Evolutionary conservation across 2,888 invertebrate genomes (phyloP).

Genomic region (Oligia latruncula): DNA sequence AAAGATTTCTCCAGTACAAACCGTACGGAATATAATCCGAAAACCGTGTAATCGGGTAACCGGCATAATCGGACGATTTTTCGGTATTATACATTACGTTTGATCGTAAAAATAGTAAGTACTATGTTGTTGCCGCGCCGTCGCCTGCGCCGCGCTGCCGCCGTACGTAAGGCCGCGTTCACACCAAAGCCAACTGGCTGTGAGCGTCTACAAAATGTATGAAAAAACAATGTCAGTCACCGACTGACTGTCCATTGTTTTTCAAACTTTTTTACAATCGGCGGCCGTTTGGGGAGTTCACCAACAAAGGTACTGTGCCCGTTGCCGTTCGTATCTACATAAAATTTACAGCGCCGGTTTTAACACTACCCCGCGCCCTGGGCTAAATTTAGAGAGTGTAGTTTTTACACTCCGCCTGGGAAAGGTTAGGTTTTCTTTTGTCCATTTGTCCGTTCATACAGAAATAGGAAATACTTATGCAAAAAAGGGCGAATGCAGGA

Average conservation of each 20-base stretch:
- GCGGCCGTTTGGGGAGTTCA: not conserved
- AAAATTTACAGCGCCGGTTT: not conserved
- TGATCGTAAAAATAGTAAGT: slow-evolving; percentile 76
- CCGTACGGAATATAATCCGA: slow-evolving; percentile 52
- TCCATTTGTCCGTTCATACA: not conserved
- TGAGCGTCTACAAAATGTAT: not conserved
- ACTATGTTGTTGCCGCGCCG: slow-evolving; percentile 33
- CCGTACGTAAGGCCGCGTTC: not conserved
- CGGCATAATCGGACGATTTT: slow-evolving; percentile 72
- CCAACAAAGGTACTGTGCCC: not conserved
- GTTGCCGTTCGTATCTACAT: not conserved
- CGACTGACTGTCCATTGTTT: not conserved
- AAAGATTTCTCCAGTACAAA: slow-evolving; percentile 54
- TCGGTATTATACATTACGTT: slow-evolving; percentile 74
- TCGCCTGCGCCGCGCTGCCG: slow-evolving; percentile 19
- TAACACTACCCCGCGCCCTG: not conserved
- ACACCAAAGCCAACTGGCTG: not conserved
- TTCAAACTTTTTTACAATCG: not conserved
- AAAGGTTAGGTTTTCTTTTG: not conserved
- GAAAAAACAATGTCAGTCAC: not conserved
- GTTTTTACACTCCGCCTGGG: not conserved
- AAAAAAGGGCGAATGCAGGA: not conserved
- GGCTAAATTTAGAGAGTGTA: too few species aligned
- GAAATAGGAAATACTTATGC: not conserved
- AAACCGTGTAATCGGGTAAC: slow-evolving; percentile 44